These are phyloP conservation scores for Leptobrachium leishanense DNA, from an alignment of 2,113 vertebrate species.

Conservation along the genomic window DNA sequence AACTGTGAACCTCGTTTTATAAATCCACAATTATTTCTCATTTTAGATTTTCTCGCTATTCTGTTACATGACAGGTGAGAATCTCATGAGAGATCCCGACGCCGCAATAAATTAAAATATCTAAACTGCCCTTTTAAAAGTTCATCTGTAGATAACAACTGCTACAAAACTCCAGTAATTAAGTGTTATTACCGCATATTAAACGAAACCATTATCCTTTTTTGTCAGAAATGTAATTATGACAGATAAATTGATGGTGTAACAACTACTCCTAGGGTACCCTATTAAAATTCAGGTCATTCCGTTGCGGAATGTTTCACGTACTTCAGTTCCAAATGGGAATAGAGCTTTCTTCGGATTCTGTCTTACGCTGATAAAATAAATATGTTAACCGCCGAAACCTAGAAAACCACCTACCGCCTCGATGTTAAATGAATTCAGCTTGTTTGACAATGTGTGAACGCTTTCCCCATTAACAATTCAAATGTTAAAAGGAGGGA, in stretches of 20 bases:
- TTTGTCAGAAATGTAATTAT: conserved; percentile 2
- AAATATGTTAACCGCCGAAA: neutral
- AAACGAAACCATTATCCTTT: conserved; percentile 24
- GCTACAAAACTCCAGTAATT: conserved; percentile 25
- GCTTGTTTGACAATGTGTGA: too few relatives aligned
- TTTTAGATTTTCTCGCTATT: conserved; percentile 41
- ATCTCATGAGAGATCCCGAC: conserved; percentile 39
- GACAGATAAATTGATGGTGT: conserved; percentile 17
- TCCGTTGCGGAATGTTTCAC: neutral
- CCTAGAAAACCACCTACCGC: too few relatives aligned
- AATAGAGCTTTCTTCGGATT: neutral
- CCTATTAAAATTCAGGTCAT: neutral
- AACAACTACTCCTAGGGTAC: conserved; percentile 1
- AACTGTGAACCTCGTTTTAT: conserved; percentile 46
- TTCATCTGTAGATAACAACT: conserved; percentile 40
- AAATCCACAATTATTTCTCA: conserved; percentile 45
- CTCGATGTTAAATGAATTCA: too few relatives aligned
- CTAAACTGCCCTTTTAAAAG: conserved; percentile 39
- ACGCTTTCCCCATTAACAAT: too few relatives aligned
- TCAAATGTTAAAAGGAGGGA: too few relatives aligned
- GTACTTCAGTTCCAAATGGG: neutral
- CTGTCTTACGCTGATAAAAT: neutral
- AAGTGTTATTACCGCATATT: conserved; percentile 18
- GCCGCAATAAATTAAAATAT: conserved; percentile 37
- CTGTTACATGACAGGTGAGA: conserved; percentile 44